Base-by-base conservation (phyloP, 2,797 vertebrate genomes). In the Acropternis orthonyx region DNA sequence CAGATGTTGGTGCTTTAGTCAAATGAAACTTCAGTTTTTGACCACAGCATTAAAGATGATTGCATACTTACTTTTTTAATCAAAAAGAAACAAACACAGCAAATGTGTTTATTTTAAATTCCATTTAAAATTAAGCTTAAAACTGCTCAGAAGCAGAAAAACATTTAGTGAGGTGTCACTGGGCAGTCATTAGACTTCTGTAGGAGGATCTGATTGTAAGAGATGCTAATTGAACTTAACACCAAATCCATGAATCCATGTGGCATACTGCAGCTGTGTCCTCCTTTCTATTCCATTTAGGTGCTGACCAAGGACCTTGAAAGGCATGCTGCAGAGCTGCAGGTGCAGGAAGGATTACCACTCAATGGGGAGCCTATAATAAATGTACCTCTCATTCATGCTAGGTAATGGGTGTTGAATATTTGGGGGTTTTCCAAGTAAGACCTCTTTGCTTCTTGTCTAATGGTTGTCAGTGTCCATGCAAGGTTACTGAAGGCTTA, bases 231-330 rank as follows among this genome's bases (percentile, higher is more conserved):
- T 2, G 17, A 37, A 30, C 10, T 49, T 36, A 12, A 14, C 8
- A 76, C 30, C 9, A 28, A 36, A 39, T 12, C 62, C 62, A 12
- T 12, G 16, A 30, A 43, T 43, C 43, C 4, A 4, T 68, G 46
- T 8, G 20, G 30, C 56, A 21, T 7, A 2, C 8, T 66, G 17
- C 11, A 3, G 66, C 39, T n/a, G 18, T 72, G 32, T 37, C 28
- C 54, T 32, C 23, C 19, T 69, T 79, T 74, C 77, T 96, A 44
- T 91, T 34, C 30, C 91, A 18, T 27, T 7, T 83, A 99, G 99
- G 99, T 99, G 66, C 96, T 99, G 95, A 99, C 99, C 19, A 97
- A 98, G 94, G 99, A 99, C 97, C 98, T 99, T 21, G 99, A 99
- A 97, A 98, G 97, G 73, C 98, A 99, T 51, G 99, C 98, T 58